phyloP scores from a whole-genome alignment of 2,113 vertebrate species.

The Myrmophylax atrothorax region DNA sequence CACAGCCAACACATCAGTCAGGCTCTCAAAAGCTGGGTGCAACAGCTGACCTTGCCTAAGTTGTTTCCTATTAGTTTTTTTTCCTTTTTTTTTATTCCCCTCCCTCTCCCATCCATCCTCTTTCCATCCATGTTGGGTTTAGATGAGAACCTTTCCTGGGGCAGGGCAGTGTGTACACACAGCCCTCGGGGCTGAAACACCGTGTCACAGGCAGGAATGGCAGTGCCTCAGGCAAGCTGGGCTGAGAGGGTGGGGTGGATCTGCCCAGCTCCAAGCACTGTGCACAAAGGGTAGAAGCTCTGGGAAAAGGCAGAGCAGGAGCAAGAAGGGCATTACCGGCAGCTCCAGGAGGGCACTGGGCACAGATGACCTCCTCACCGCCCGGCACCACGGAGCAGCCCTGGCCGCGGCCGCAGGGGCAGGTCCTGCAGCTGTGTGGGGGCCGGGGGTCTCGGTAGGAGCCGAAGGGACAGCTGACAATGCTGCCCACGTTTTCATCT shows the following conservation, averaged over 20 bases:
- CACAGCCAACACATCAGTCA: accelerated
- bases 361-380: conserved; percentile 73
- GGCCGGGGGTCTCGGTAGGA: conserved; percentile 78
- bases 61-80: accelerated
- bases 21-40: accelerated
- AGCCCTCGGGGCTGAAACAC: background rate
- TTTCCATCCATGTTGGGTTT: background rate
- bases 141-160: background rate
- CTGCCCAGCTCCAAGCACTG: background rate
- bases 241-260: background rate
- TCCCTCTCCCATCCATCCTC: background rate
- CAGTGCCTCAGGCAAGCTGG: accelerated
- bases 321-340: conserved; percentile 71
- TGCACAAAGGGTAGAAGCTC: background rate
- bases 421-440: conserved; percentile 71
- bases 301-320: background rate
- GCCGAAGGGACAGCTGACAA: conserved; percentile 73
- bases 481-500: conserved; percentile 73
- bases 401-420: conserved; percentile 79
- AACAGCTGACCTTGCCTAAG: background rate
- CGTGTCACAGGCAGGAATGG: accelerated
- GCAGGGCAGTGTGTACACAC: background rate
- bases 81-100: accelerated
- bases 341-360: conserved; percentile 80
- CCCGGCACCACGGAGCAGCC: conserved; percentile 77